Evolutionary conservation across 2,113 vertebrate species (phyloP).

Genomic region (Cariama cristata): DNA sequence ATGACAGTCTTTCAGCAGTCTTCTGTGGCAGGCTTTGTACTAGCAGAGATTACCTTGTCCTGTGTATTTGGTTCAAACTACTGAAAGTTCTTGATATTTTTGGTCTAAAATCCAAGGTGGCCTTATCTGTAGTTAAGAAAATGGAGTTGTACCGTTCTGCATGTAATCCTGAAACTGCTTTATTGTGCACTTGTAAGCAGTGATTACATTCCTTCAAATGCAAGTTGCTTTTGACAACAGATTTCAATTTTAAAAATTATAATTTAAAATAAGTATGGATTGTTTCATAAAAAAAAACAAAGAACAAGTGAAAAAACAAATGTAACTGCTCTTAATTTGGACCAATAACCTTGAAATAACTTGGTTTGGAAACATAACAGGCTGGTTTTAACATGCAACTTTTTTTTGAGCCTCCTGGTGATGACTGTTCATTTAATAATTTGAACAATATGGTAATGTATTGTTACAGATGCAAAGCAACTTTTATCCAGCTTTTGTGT

Average conservation of each 20-base stretch:
- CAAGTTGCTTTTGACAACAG: not conserved
- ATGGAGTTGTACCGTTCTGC: not conserved
- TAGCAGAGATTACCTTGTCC: not conserved
- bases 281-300: not conserved
- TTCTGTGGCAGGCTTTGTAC: not conserved
- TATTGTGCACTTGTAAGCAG: not conserved
- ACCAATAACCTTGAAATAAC: not conserved
- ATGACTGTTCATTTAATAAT: not conserved
- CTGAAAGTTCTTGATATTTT: not conserved
- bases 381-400: not conserved
- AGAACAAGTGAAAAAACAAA: not conserved
- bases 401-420: not conserved
- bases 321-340: not conserved
- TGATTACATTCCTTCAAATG: not conserved
- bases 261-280: not conserved
- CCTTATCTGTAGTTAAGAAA: not conserved
- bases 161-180: not conserved
- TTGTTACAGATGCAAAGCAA: not conserved
- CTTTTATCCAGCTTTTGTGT: not conserved
- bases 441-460: not conserved
- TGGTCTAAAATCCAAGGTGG: not conserved
- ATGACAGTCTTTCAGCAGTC: not conserved
- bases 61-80: not conserved
- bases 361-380: not conserved
- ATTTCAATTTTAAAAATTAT: not conserved